Base-by-base conservation (phyloP, 2,888 invertebrate genomes). In the Baronia brevicornis region DNA sequence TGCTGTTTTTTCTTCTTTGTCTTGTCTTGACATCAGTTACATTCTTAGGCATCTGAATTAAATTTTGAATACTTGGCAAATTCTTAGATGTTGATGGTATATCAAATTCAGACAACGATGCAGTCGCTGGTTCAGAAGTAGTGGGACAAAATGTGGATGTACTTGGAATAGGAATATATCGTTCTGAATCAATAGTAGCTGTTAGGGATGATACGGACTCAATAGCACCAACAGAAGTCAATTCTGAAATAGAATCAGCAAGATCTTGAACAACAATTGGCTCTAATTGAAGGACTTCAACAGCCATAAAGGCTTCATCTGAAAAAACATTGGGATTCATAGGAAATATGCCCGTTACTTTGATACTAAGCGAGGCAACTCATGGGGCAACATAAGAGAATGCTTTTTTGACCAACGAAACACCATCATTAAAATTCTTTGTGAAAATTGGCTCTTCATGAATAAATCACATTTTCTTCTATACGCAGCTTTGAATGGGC, bases 311-410 rank as follows among this genome's bases (percentile, higher is more conserved):
- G 38, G 53, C 46, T 43, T 54, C 46, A 28, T 54, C 48, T 26
- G 35, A 26, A 8, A 49, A 49, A 34, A 48, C 39, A 1, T 45
- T 29, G 3, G 48, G 54, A 39, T 60, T 52, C 5, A 55, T 11
- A 35, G 58, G 58, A 44, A 46, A 44, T 34, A 59, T 60, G 24
- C 57, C 60, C 30, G 55, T 48, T 33, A 54, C 28, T 42, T 45
- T 44, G n/a, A n/a, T n/a, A n/a, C 27, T 17, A 45, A 63, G 57
- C n/a, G 57, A 58, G 8, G 58, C 41, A 44, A 50, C 54, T 30
- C 41, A 54, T 48, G 49, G 47, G 1, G 54, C 54, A 33, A 42
- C 38, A 24, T 20, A 40, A 27, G 20, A 18, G 29, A 25, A 44
- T 35, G 40, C 42, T 35, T 36, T 42, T 14, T 19, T 40, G 5